Conservation (phyloP, 2,797 vertebrate species). For the Falco naumanni region DNA sequence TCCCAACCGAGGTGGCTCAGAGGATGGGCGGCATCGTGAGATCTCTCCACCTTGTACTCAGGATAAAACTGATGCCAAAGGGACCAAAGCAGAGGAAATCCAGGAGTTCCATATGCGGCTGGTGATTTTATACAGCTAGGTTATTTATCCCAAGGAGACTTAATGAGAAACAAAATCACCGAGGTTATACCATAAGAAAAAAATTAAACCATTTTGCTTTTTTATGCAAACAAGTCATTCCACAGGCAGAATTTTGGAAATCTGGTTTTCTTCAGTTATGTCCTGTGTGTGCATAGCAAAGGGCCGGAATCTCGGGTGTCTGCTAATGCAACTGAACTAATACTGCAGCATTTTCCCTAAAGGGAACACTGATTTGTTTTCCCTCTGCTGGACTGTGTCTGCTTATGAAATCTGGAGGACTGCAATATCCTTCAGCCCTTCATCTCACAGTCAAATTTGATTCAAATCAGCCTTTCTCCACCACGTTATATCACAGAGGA, state of each 20-base stretch:
- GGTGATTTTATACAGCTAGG: not conserved
- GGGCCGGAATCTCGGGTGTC: not conserved
- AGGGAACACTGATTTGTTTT: constrained; percentile 12
- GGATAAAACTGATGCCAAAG: not conserved
- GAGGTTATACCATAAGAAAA: not conserved
- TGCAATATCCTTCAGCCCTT: constrained; percentile 14
- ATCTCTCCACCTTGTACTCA: not conserved
- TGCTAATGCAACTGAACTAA: not conserved
- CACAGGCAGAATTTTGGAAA: not conserved
- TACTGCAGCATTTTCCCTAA: not conserved
- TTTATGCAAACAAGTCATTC: not conserved
- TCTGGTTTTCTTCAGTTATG: not conserved
- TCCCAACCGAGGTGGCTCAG: fast-evolving
- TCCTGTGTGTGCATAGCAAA: not conserved
- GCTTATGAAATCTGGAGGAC: not conserved
- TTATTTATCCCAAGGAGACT: not conserved
- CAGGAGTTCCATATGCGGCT: fast-evolving
- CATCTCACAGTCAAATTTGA: constrained; percentile 28
- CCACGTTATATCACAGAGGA: not conserved
- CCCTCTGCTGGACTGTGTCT: not conserved
- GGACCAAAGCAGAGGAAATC: not conserved
- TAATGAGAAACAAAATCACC: not conserved
- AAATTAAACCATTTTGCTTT: not conserved
- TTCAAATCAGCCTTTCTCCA: not conserved
- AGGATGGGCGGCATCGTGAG: fast-evolving